Conservation (phyloP, 2,797 vertebrate species). For the Microctenopoma steveboyesi region DNA sequence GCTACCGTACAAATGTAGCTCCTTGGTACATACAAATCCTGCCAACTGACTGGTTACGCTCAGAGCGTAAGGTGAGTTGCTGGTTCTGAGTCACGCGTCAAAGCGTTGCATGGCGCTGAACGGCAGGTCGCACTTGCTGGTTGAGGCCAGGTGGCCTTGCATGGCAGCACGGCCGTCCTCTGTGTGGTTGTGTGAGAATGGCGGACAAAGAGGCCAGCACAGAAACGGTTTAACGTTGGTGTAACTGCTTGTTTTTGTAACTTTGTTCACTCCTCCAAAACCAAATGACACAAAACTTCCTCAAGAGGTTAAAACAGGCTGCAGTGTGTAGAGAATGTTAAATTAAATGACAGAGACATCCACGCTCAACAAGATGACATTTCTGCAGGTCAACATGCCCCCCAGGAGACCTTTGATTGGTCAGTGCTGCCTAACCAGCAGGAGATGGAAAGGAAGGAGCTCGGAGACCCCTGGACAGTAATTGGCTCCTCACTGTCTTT, state of each 20-base stretch:
- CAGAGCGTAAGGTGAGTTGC: too few species aligned
- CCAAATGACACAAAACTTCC: neutral
- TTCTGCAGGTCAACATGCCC: slow-evolving; percentile 44
- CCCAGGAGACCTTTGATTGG: slow-evolving; percentile 51
- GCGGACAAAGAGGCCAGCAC: too few species aligned
- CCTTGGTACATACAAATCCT: too few species aligned
- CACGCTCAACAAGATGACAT: slow-evolving; percentile 39
- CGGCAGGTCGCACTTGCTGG: too few species aligned
- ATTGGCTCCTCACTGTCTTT: slow-evolving; percentile 55
- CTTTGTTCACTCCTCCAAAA: neutral
- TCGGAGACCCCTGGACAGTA: slow-evolving; percentile 24
- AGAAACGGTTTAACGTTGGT: too few species aligned
- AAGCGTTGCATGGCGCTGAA: too few species aligned
- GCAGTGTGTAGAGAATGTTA: neutral
- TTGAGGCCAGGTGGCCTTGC: too few species aligned
- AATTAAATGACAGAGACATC: slow-evolving; percentile 17
- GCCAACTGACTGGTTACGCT: too few species aligned
- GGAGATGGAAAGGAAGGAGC: slow-evolving; percentile 43
- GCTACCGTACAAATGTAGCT: too few species aligned
- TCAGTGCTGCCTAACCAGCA: slow-evolving; percentile 53
- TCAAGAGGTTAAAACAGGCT: neutral
- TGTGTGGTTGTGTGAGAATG: too few species aligned
- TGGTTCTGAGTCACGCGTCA: too few species aligned
- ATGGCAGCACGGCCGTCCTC: too few species aligned
- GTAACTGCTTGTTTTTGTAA: neutral